Evolutionary conservation across 1,140 invertebrate genomes (phyloP).

Genomic region (Drosophila neocordata): DNA sequence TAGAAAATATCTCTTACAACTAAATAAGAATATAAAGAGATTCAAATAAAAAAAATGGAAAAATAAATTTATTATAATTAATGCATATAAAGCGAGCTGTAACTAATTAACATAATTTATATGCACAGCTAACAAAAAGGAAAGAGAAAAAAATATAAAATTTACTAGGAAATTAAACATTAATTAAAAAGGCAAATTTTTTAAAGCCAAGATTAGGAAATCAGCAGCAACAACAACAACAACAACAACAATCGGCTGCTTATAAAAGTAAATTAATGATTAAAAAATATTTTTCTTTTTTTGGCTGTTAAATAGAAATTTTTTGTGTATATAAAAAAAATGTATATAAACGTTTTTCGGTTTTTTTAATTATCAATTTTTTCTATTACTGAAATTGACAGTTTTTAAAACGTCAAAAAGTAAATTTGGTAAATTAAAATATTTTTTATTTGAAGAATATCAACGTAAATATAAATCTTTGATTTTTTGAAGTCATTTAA

Average conservation of each 20-base stretch:
- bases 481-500: too few relatives aligned
- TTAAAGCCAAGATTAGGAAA: constrained; percentile 30
- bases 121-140: constrained; percentile 52
- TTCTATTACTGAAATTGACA: not conserved
- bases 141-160: not conserved
- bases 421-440: too few relatives aligned
- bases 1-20: constrained; percentile 24
- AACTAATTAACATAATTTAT: constrained; percentile 78
- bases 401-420: too few relatives aligned
- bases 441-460: too few relatives aligned
- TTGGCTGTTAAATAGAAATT: constrained; percentile 26
- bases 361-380: not conserved
- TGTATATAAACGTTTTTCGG: not conserved
- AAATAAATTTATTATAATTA: constrained; percentile 45
- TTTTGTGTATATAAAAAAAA: too few relatives aligned
- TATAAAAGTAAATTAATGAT: constrained; percentile 8
- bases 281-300: not conserved
- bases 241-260: not conserved
- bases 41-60: constrained; percentile 49
- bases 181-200: constrained; percentile 73
- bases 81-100: constrained; percentile 40
- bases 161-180: constrained; percentile 50
- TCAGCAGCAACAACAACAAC: constrained; percentile 2
- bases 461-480: too few relatives aligned
- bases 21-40: not conserved